phyloP scores from a whole-genome alignment of 2,797 vertebrate genomes.

The Eidolon dupreanum region DNA sequence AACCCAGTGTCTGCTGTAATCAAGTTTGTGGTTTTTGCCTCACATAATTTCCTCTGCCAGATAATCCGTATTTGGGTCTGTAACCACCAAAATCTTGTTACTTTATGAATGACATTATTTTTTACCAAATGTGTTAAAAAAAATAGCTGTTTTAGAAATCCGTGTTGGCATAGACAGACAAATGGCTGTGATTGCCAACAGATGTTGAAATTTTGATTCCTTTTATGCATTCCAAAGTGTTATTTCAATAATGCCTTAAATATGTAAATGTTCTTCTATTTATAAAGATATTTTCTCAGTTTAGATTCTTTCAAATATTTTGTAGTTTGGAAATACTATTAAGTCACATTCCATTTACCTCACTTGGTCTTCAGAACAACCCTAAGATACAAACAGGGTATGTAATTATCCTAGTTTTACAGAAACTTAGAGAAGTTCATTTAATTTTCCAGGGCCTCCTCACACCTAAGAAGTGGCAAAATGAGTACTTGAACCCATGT shows the following conservation, averaged over 20 bases:
- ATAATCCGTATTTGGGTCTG: neutral
- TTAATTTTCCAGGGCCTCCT: neutral
- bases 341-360: neutral
- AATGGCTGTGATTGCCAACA: neutral
- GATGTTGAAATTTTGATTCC: conserved; percentile 23
- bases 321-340: neutral
- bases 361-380: neutral
- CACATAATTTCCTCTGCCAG: neutral
- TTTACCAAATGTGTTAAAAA: neutral
- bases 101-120: neutral
- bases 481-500: neutral
- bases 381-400: neutral
- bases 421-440: neutral
- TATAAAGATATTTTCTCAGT: neutral
- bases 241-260: neutral
- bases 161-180: neutral
- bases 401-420: neutral
- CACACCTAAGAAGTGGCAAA: neutral
- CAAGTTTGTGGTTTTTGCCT: neutral
- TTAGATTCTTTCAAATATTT: conserved; percentile 19
- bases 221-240: conserved; percentile 7
- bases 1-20: neutral
- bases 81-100: neutral
- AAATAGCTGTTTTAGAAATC: conserved; percentile 13
- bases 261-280: neutral